phyloP scores from a whole-genome alignment of 2,797 vertebrate species.

The Sebastes ruberrimus region DNA sequence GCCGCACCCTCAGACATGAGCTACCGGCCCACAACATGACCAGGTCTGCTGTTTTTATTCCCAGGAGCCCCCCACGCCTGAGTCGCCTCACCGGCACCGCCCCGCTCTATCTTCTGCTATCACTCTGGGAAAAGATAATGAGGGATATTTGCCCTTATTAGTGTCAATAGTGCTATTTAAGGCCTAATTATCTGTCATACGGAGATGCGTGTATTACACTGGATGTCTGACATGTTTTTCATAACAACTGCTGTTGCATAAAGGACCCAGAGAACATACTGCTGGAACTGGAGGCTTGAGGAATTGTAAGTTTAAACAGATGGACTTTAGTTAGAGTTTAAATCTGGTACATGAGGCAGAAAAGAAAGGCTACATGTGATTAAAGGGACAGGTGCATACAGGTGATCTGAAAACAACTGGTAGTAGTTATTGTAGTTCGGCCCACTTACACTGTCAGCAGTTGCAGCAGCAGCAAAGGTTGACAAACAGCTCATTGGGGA shows the following conservation, averaged over 20 bases:
- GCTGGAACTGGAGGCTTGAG: background rate
- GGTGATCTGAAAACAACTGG: background rate
- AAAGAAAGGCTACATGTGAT: background rate
- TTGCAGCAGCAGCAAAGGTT: background rate
- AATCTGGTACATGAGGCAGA: background rate
- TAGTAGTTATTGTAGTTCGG: accelerated
- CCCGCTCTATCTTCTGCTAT: conserved; percentile 53
- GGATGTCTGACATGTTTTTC: conserved; percentile 75
- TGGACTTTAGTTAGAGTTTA: background rate
- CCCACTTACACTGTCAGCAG: background rate
- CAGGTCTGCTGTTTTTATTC: conserved; percentile 24
- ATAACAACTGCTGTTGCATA: conserved; percentile 50
- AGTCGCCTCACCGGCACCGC: conserved; percentile 20
- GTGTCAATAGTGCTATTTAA: conserved; percentile 73
- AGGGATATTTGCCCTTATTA: conserved; percentile 80
- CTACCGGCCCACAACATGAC: conserved; percentile 4
- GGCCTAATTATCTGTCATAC: conserved; percentile 68
- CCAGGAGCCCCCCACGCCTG: conserved; percentile 26
- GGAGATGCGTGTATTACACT: conserved; percentile 39
- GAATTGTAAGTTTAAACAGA: background rate
- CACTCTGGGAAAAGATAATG: conserved; percentile 78
- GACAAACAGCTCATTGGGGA: background rate
- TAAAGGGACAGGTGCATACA: background rate
- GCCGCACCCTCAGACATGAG: conserved; percentile 34
- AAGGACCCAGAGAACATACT: conserved; percentile 12